Evolutionary conservation across 1,140 invertebrate species (phyloP).

Genomic region (Cotesia typhae): DNA sequence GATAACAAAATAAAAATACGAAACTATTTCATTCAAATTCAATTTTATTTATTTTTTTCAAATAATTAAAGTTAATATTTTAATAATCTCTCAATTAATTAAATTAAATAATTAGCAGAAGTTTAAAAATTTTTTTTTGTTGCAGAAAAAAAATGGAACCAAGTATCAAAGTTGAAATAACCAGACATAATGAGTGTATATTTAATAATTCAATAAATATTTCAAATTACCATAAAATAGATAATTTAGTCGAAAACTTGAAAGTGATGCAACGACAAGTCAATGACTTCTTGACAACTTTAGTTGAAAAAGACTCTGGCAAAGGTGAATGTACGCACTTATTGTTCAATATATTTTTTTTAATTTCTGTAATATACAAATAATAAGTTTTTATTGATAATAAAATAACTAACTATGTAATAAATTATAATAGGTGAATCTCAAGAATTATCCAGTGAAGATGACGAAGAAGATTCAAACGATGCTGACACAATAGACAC

Average conservation of each 20-base stretch:
- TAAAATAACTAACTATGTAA: too few relatives aligned
- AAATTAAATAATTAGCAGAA: neutral
- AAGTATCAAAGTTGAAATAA: conserved; percentile 43
- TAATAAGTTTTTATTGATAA: too few relatives aligned
- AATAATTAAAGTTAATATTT: too few relatives aligned
- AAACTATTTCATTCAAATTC: too few relatives aligned
- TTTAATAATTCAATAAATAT: conserved; percentile 37
- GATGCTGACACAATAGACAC: conserved; percentile 42
- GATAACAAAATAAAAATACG: too few relatives aligned
- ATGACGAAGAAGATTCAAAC: conserved; percentile 37
- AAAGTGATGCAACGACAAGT: conserved; percentile 46
- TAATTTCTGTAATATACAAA: too few relatives aligned
- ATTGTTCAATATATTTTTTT: neutral
- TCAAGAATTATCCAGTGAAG: conserved; percentile 37
- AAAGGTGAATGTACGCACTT: conserved; percentile 19
- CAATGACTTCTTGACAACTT: conserved; percentile 49
- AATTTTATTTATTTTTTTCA: too few relatives aligned
- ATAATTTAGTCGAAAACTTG: conserved; percentile 43
- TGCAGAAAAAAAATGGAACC: conserved; percentile 26
- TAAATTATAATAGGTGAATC: conserved; percentile 39
- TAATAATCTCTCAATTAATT: too few relatives aligned
- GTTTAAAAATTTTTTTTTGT: neutral
- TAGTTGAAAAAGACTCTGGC: conserved; percentile 18
- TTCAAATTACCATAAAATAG: conserved; percentile 37
- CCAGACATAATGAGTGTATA: conserved; percentile 42